These are phyloP conservation scores for Bufo bufo DNA, from an alignment of 2,113 vertebrate species.

Conservation along the genomic window DNA sequence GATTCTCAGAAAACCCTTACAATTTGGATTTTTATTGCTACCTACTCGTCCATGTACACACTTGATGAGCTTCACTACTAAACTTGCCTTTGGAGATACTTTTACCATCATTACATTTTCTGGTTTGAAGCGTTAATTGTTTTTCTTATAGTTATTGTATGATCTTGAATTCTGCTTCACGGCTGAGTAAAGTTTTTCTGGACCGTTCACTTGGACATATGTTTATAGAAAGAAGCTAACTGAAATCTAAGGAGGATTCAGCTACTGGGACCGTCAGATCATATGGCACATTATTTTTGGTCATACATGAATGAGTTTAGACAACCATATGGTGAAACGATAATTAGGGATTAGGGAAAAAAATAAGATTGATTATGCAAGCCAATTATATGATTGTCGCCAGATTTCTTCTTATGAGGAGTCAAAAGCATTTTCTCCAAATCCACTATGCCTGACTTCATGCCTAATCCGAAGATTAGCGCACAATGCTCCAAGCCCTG, in stretches of 20 bases:
- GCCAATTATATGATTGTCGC: slow-evolving; percentile 41
- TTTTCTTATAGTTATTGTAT: neutral
- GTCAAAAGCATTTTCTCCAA: slow-evolving; percentile 29
- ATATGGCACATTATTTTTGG: slow-evolving; percentile 30
- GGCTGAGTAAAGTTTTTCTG: neutral
- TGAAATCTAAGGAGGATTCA: neutral
- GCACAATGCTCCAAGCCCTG: slow-evolving; percentile 18
- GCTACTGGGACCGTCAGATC: slow-evolving; percentile 8
- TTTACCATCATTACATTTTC: neutral
- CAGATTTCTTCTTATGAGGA: slow-evolving; percentile 36
- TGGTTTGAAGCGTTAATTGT: neutral
- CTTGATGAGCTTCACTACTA: neutral
- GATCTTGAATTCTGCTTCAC: neutral
- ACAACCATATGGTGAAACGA: slow-evolving; percentile 51
- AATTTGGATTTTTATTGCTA: too few species aligned
- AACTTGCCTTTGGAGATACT: neutral
- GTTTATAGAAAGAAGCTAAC: slow-evolving; percentile 5
- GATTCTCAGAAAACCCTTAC: too few species aligned
- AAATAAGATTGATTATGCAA: slow-evolving; percentile 46
- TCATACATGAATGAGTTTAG: slow-evolving; percentile 34
- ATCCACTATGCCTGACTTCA: slow-evolving; percentile 51
- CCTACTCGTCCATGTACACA: neutral
- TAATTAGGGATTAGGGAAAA: slow-evolving; percentile 51
- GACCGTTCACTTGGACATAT: slow-evolving; percentile 26
- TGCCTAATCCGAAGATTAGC: slow-evolving; percentile 52